phyloP scores from a whole-genome alignment of 2,113 vertebrate species.

The Motacilla alba region DNA sequence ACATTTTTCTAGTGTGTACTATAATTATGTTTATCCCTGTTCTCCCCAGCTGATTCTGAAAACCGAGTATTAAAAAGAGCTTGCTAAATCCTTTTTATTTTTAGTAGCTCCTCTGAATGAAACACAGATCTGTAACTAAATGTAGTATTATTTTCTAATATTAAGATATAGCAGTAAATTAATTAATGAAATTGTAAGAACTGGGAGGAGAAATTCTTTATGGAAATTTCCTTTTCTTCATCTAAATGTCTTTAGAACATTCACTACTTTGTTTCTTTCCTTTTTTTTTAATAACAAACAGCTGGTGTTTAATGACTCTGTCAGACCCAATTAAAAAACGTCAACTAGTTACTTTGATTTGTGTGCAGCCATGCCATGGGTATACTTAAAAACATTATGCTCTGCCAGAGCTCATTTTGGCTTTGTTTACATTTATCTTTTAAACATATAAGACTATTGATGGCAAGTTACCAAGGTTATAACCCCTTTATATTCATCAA shows the following conservation, averaged over 20 bases:
- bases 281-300: constrained; percentile 77
- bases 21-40: constrained; percentile 60
- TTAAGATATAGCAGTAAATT: not conserved
- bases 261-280: constrained; percentile 36
- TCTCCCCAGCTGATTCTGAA: constrained; percentile 57
- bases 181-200: not conserved
- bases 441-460: constrained; percentile 74
- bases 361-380: constrained; percentile 81
- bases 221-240: constrained; percentile 44
- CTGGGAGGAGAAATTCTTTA: not conserved
- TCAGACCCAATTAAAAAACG: constrained; percentile 96
- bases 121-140: not conserved
- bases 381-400: constrained; percentile 79
- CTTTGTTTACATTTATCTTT: constrained; percentile 82
- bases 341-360: constrained; percentile 96
- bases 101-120: constrained; percentile 24
- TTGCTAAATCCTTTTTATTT: constrained; percentile 39
- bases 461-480: constrained; percentile 77
- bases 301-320: constrained; percentile 97
- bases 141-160: not conserved
- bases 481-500: constrained; percentile 77
- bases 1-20: constrained; percentile 43
- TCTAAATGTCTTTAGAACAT: constrained; percentile 22
- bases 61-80: constrained; percentile 19
- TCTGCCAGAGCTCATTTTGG: constrained; percentile 74